Base-by-base conservation (phyloP, 2,113 vertebrate genomes). In the Pygoscelis antarcticus region DNA sequence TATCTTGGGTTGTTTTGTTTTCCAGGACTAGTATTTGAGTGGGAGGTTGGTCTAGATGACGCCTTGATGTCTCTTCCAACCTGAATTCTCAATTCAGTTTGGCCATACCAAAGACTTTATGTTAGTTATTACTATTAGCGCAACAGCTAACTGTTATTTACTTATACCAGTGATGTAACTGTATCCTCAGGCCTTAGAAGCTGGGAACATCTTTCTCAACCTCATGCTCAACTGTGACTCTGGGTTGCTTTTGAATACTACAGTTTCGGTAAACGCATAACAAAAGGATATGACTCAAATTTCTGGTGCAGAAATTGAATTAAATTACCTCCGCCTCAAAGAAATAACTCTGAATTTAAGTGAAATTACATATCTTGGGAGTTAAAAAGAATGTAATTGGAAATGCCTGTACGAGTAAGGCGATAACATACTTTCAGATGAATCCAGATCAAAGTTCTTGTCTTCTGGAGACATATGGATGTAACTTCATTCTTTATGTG, bases 21-120 rank as follows among this genome's bases (percentile, higher is more conserved):
- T 68, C 9, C 18, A 19, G 32, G 26, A 27, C 16, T 68, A 18
- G 7, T 68, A 10, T 42, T 82, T 64, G 26, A 64, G 32, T 0
- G 0, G 11, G 18, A 79, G n/a, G 6, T 65, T 76, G 4, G 12
- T 62, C 27, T 66, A 16, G 23, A 3, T 30, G 19, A 11, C 1
- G 5, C 11, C 51, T 17, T 0, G 0, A 8, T 57, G 20, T 36
- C 4, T 65, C 4, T 44, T 75, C 40, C 11, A 7, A 11, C 77
- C 4, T 10, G 29, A 54, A 36, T 78, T 66, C 18, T 90, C 61
- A 26, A 32, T 64, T 72, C 22, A 32, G 1, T 51, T 71, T 64
- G 52, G 16, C 44, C 5, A 0, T 47, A 30, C 3, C 12, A 22
- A 74, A 61, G 20, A 22, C 13, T 29, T 40, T 23, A 4, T 65